Evolutionary conservation across 2,888 invertebrate species (phyloP).

Genomic region (Eudasyphora cyanicolor): DNA sequence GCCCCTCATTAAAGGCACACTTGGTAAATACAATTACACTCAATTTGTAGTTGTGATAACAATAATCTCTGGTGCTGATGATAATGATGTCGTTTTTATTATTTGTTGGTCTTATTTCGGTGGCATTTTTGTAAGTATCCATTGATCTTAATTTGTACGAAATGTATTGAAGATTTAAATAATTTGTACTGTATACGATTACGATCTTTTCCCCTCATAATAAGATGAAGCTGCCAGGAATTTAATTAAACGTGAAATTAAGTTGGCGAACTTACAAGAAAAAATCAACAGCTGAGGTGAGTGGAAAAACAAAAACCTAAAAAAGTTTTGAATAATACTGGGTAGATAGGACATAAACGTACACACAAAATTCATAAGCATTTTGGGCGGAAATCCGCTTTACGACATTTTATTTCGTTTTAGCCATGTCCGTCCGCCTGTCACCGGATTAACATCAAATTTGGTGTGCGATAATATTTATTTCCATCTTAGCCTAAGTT

Average conservation of each 20-base stretch:
- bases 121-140: not conserved
- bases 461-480: too few species aligned
- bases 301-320: not conserved
- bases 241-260: slow-evolving; percentile 4
- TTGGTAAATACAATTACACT: too few species aligned
- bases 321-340: too few species aligned
- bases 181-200: not conserved
- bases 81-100: not conserved
- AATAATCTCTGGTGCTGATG: not conserved
- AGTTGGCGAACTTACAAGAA: not conserved
- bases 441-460: too few species aligned
- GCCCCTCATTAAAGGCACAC: too few species aligned
- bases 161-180: not conserved
- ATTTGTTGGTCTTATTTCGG: not conserved
- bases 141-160: not conserved
- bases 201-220: not conserved
- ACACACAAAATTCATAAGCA: too few species aligned
- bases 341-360: too few species aligned
- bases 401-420: too few species aligned
- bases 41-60: not conserved
- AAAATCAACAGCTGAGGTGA: not conserved
- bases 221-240: not conserved
- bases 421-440: too few species aligned
- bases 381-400: too few species aligned
- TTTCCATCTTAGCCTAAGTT: too few species aligned